Evolutionary conservation across 2,113 vertebrate genomes (phyloP), one percentile per base, ranked within the genome.

Genomic region (Tichodroma muraria): DNA sequence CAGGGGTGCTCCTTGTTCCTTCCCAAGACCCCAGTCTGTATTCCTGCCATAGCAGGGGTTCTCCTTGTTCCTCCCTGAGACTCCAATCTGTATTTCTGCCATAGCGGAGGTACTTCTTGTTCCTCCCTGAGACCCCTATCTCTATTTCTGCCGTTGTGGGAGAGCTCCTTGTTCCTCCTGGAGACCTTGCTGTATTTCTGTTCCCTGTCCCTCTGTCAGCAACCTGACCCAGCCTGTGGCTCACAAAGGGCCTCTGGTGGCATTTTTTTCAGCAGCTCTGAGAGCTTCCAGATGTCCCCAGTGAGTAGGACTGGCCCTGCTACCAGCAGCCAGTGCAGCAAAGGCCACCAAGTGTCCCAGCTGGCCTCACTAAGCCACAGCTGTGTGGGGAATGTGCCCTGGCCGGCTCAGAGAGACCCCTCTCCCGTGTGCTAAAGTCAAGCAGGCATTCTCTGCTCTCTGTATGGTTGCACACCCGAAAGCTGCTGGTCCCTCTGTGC

Each of bases 391-490:
- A n/a, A 30, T 2, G 0, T 65, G 45, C 31, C 28, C 44, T 20
- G 27, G 18, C 40, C 0, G 0, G 54, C 5, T 3, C 24, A 60
- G 64, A 27, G 40, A 13, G 35, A 45, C 13, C 19, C 11, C 22
- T 79, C 28, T 69, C 30, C 21, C 0, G 0, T 12, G 13, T 27
- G 49, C 33, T 47, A 2, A 44, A 1, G 2, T 13, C 0, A 0
- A 18, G 45, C 4, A 1, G 18, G 37, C 6, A 2, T 42, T 42
- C 44, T 68, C 66, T 42, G 37, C 31, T 21, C 37, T 56, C 57
- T 15, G 1, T 27, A 4, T 1, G 3, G 25, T 15, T 18, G 6
- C 30, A 25, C 45, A 19, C 35, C 33, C 77, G 40, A 42, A 31
- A 53, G 31, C 50, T 52, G 49, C 63, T 11, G 21, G 7, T 45